phyloP scores from a whole-genome alignment of 2,888 invertebrate species.

The Laothoe populi region DNA sequence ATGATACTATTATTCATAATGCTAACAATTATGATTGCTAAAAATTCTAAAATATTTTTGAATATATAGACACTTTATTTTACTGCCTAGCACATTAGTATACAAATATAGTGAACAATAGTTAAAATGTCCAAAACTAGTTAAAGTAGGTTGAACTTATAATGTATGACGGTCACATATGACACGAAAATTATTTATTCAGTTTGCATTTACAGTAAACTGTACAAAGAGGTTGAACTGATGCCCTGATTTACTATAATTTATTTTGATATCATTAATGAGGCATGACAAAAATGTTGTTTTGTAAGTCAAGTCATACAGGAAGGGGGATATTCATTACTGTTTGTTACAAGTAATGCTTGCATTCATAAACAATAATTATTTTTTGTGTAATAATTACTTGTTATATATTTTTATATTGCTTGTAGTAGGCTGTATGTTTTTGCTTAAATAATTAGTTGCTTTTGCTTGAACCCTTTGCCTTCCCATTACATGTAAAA shows the following conservation, averaged over 20 bases:
- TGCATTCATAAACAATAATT: not conserved
- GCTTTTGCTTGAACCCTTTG: too few relatives aligned
- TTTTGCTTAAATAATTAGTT: not conserved
- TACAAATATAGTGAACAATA: slow-evolving; percentile 18
- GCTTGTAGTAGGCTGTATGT: not conserved
- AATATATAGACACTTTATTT: not conserved
- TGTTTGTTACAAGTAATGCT: not conserved
- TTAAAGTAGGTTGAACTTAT: slow-evolving; percentile 34
- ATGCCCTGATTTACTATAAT: slow-evolving; percentile 50
- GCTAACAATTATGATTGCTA: too few relatives aligned
- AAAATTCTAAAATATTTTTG: not conserved
- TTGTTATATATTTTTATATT: not conserved
- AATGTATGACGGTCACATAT: slow-evolving; percentile 35
- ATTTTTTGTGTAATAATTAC: not conserved
- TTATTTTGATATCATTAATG: slow-evolving; percentile 24
- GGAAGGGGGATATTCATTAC: slow-evolving; percentile 16
- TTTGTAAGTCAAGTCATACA: slow-evolving; percentile 27
- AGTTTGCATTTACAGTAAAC: slow-evolving; percentile 52
- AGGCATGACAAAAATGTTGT: slow-evolving; percentile 26
- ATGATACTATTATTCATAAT: too few relatives aligned
- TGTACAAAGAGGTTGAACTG: slow-evolving; percentile 42
- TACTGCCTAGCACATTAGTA: not conserved
- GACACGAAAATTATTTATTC: slow-evolving; percentile 59
- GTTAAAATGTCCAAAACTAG: slow-evolving; percentile 25
- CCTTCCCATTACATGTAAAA: too few relatives aligned